Evolutionary conservation across 2,888 invertebrate species (phyloP), one percentile per base, ranked within the genome.

Genomic region (Scaeva pyrastri): DNA sequence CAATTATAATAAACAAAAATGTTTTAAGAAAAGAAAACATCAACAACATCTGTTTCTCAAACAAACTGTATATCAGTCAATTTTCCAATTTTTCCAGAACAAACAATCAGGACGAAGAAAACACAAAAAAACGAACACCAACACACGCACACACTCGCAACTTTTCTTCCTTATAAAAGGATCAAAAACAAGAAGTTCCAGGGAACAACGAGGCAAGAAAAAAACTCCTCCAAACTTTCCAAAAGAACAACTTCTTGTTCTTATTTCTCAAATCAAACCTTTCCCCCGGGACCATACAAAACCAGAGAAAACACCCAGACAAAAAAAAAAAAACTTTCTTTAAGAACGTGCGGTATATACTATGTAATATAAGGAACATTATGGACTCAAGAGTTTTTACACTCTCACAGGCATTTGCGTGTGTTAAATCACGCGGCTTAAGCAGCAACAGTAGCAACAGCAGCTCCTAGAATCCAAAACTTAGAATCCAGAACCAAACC

Each of bases 351-450:
- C 55, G 77, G 76, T 60, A 81, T 62, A 23, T 23, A 19, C 68
- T 66, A n/a, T n/a, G n/a, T n/a, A 70, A 58, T 64, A 66, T 83
- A 70, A 31, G 66, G 58, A 80, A 81, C 70, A 76, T 77, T 74
- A 82, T 78, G 82, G 73, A 82, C 82, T 71, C 58, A 21, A 21
- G 72, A 72, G 77, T 66, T 76, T 36, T 75, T 66, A 74, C 43
- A 64, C 74, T 77, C 70, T 43, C 50, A 14, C 64, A 82, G 77
- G 76, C 62, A 58, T 71, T 86, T 82, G 86, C 82, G 82, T 86
- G 73, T 74, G 82, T 73, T 86, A 86, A 82, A 86, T 77, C 81
- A 78, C 77, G 82, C 82, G 81, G 86, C 70, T 77, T 73, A 70
- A 70, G 76, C 70, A 68, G 31, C 66, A 21, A n/a, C 26, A 70